phyloP scores from a whole-genome alignment of 1,140 invertebrate genomes.

The Papilio helenus region DNA sequence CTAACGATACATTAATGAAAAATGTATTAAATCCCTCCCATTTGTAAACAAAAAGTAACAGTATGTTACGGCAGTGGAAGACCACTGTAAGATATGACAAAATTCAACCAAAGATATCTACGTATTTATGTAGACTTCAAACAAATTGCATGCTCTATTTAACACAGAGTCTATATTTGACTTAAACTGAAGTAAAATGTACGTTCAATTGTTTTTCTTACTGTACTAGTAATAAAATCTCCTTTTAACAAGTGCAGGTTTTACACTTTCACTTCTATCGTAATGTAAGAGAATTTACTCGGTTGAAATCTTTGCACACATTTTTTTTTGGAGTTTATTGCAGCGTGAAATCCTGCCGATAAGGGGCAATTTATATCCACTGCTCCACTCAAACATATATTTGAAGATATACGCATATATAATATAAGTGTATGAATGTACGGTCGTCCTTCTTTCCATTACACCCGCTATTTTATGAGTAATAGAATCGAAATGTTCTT shows the following conservation, averaged over 20 bases:
- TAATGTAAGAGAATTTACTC: constrained; percentile 27
- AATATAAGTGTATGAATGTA: background rate
- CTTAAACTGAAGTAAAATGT: background rate
- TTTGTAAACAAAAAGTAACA: no score
- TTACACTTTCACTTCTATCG: background rate
- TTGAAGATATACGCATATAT: background rate
- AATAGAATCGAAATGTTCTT: constrained; percentile 1
- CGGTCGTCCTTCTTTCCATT: constrained; percentile 26
- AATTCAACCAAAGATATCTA: no score
- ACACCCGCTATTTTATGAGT: constrained; percentile 19
- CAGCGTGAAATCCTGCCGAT: constrained; percentile 28
- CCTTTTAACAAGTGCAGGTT: background rate
- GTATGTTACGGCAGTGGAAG: no score
- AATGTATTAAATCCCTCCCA: no score
- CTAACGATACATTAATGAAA: no score
- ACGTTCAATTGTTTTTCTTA: background rate
- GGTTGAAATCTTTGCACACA: constrained; percentile 7
- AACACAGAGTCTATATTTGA: background rate
- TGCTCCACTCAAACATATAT: constrained; percentile 22
- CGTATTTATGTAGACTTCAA: background rate
- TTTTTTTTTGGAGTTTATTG: constrained; percentile 31
- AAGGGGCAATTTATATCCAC: constrained; percentile 29
- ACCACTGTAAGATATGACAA: no score
- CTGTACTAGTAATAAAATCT: background rate
- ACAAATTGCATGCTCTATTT: background rate